Evolutionary conservation across 2,888 invertebrate species (phyloP).

Genomic region (Furcula furcula): DNA sequence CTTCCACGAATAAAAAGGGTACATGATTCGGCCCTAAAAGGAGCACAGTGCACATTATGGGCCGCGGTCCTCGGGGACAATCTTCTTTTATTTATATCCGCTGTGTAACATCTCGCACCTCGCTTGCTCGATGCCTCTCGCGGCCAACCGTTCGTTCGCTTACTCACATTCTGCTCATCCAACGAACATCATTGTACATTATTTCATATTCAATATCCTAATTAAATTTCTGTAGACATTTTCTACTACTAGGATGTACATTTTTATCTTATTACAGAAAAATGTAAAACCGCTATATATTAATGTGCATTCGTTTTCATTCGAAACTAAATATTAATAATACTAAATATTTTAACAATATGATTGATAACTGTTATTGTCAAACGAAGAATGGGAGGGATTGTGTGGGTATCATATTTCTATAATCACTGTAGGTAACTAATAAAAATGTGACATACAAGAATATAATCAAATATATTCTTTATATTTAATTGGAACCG

Average conservation of each 20-base stretch:
- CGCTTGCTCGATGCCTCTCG: conserved; percentile 36
- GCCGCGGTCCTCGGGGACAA: conserved; percentile 59
- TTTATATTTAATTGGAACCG: conserved; percentile 16
- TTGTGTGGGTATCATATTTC: conserved; percentile 31
- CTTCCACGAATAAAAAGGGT: too few species aligned
- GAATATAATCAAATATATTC: conserved; percentile 27
- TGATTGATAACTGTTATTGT: conserved; percentile 16
- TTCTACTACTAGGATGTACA: too few species aligned
- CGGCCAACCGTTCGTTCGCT: conserved; percentile 16
- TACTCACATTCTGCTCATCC: too few species aligned
- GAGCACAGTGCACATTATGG: conserved; percentile 54
- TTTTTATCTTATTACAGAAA: too few species aligned
- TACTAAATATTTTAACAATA: conserved; percentile 7
- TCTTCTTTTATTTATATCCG: conserved; percentile 73
- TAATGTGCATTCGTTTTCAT: too few species aligned
- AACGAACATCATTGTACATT: too few species aligned
- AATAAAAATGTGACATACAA: conserved; percentile 17
- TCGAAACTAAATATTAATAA: too few species aligned
- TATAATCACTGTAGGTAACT: conserved; percentile 16
- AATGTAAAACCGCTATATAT: too few species aligned
- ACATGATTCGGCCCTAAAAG: conserved; percentile 18
- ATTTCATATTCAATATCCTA: too few species aligned
- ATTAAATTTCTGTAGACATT: too few species aligned
- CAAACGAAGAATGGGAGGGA: conserved; percentile 26
- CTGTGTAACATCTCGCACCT: conserved; percentile 63